phyloP scores from a whole-genome alignment of 2,113 vertebrate genomes.

The Megaptera novaeangliae region DNA sequence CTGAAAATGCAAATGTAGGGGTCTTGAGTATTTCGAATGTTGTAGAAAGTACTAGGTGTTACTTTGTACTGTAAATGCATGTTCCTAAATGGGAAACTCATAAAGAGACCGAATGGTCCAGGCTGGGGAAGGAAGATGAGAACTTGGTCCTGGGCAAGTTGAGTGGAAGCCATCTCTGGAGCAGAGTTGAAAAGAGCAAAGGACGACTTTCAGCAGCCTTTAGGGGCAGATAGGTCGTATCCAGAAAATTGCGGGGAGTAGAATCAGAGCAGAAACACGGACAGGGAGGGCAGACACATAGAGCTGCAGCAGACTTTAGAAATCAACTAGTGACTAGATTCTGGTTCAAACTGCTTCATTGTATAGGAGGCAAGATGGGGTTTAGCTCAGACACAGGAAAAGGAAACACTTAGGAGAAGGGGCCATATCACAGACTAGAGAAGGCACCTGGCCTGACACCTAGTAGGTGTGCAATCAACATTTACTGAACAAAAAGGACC shows the following conservation, averaged over 20 bases:
- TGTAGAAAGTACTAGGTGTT: not conserved
- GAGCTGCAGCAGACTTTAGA: not conserved
- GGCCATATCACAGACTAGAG: not conserved
- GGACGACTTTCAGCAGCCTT: not conserved
- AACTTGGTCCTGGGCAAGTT: not conserved
- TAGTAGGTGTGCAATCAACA: not conserved
- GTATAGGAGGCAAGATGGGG: not conserved
- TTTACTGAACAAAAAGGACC: not conserved
- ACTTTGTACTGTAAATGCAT: not conserved
- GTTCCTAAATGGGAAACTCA: not conserved
- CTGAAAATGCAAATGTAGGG: not conserved
- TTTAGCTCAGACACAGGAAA: not conserved
- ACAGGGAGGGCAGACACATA: not conserved
- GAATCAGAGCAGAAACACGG: not conserved
- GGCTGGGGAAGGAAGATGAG: not conserved
- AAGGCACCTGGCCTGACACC: not conserved
- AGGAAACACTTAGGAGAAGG: not conserved
- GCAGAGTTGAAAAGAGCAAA: not conserved
- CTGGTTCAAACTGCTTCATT: not conserved
- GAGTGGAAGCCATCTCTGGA: not conserved
- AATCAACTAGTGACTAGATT: not conserved
- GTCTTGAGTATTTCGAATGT: slow-evolving; percentile 7
- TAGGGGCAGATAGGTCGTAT: not conserved
- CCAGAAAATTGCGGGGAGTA: not conserved
- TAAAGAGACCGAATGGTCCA: not conserved